Evolutionary conservation across 2,888 invertebrate species (phyloP), one percentile per base, ranked within the genome.

Genomic region (Melangyna quadrimaculata): DNA sequence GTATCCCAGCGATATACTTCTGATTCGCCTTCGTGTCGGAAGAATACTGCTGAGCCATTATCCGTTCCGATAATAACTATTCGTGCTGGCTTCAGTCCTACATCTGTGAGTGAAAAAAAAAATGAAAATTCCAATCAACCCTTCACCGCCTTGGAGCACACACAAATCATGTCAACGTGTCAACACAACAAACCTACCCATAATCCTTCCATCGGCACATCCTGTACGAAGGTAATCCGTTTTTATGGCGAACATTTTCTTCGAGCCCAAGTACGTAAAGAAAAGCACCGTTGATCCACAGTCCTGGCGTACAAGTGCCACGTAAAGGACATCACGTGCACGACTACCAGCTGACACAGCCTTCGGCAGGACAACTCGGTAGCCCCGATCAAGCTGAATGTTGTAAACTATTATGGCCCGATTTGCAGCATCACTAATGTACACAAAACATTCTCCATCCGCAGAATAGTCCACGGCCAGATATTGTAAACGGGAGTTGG

Each of bases 361-460:
- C 88, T 93, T 93, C 0, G 95, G 95, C 29, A 95, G 90, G 1
- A 95, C 93, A 0, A 96, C 94, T 4, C 95, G 92, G 92, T 94
- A 95, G 7, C 95, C 94, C 9, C 93, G 93, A 80, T 93, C 93
- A 3, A 93, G 93, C 10, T 94, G 93, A 3, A 95, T 93, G 89
- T 96, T 95, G 89, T 94, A 94, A 0, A 96, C 95, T 9, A 95
- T 92, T 63, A 96, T 94, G 14, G 95, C 93, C 9, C 95, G 93
- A 48, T 94, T 94, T 0, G 95, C 94, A 0, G 96, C 95, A 90
- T 96, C 96, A 48, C 95, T 94, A 19, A 95, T 93, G 89, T 95
- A 91, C 87, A 95, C 93, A 89, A 93, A 95, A 29, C 94, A 93
- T 57, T 93, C 93, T 5, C 94, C 95, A 77, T 94, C 94, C 12